Evolutionary conservation across 2,113 vertebrate genomes (phyloP), one percentile per base, ranked within the genome.

Genomic region (Chitala chitala): DNA sequence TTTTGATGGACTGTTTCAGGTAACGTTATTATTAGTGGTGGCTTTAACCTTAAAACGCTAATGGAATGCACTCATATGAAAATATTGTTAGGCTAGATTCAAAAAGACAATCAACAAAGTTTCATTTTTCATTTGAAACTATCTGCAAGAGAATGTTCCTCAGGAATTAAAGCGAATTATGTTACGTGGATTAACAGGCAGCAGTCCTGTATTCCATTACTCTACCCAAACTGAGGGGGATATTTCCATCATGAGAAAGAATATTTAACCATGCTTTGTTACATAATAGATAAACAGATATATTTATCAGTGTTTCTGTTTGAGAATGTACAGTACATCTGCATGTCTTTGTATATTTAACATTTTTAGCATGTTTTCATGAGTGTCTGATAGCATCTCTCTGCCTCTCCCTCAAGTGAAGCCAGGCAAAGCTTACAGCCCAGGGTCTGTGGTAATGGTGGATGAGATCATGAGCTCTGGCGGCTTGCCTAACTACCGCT

Each of bases 391-490:
- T 13, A 33, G 69, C 20, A 46, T 66, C 22, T 72, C 46, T 53
- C 31, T 48, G 55, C n/a, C 42, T 76, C n/a, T 33, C 10, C 48
- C 54, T 71, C 8, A 31, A 93, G 92, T 93, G 83, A 92, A 91
- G 82, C 86, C 86, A 26, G 85, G 79, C 12, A 89, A 88, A 0
- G 84, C 85, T 7, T 89, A 89, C 38, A 70, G 86, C 82, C 87
- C 78, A 78, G 90, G 61, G 75, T 87, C 82, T 0, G 91, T 92
- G 77, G 86, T 92, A 78, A 92, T 92, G 91, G 92, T 92, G 80
- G 92, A 93, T 50, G 91, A 92, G 86, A 88, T 93, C 50, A 86
- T 91, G 82, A 91, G 86, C 79, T 88, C 91, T n/a, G n/a, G n/a
- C 83, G 92, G 89, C 31, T 90, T 91, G 0, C 91, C 91, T 44